phyloP scores from a whole-genome alignment of 2,113 vertebrate species.

The Columbina picui region DNA sequence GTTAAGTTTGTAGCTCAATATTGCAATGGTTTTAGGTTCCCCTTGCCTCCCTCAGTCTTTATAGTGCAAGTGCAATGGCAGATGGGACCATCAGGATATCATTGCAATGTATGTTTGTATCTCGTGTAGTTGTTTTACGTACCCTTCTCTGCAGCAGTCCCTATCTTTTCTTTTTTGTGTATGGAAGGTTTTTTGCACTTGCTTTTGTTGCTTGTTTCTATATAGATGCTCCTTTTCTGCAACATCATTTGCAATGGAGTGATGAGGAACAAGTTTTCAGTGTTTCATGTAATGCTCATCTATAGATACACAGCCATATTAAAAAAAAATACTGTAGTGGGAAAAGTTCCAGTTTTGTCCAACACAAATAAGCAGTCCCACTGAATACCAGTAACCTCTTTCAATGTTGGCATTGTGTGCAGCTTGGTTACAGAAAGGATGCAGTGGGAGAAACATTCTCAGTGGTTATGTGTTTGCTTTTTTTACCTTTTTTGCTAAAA shows the following conservation, averaged over 20 bases:
- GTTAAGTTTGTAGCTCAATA: not conserved
- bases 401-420: not conserved
- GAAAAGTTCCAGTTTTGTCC: not conserved
- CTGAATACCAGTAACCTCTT: not conserved
- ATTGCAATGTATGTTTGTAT: not conserved
- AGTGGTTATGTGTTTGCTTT: not conserved
- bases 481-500: not conserved
- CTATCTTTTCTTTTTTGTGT: not conserved
- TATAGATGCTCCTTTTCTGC: not conserved
- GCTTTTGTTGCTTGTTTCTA: not conserved
- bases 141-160: not conserved
- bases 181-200: not conserved
- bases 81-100: not conserved
- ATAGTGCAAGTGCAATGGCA: not conserved
- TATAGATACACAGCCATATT: not conserved
- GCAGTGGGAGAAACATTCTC: not conserved
- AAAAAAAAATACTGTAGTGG: not conserved
- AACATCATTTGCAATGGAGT: not conserved
- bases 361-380: not conserved
- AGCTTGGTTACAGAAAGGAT: not conserved
- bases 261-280: not conserved
- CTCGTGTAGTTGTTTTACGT: not conserved
- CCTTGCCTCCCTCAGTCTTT: not conserved
- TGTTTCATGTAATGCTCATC: not conserved
- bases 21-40: not conserved